Evolutionary conservation across 2,113 vertebrate species (phyloP).

Genomic region (Lagopus leucura): DNA sequence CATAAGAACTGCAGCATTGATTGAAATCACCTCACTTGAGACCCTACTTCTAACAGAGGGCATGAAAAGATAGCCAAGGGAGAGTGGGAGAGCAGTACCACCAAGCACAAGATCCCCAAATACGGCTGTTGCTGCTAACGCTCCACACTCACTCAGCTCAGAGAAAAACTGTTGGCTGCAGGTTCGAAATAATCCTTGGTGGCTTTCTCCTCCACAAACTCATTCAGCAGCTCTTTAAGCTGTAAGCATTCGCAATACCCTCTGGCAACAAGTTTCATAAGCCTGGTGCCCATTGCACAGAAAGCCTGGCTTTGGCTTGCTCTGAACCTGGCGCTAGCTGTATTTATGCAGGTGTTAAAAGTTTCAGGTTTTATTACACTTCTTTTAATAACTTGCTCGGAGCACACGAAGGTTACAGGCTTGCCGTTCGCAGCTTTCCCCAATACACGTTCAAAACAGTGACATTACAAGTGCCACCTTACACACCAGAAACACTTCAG

Average conservation of each 20-base stretch:
- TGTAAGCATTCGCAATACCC: background rate
- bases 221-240: background rate
- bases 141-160: background rate
- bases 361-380: background rate
- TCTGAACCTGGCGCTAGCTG: background rate
- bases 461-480: background rate
- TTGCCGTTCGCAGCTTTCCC: background rate
- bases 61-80: background rate
- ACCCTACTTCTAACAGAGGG: background rate
- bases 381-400: background rate
- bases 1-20: fast-evolving
- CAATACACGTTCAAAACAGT: background rate
- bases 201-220: background rate
- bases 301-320: background rate
- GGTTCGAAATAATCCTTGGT: background rate
- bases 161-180: background rate
- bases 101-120: background rate
- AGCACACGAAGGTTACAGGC: background rate
- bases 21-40: background rate
- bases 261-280: background rate
- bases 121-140: background rate
- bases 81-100: background rate
- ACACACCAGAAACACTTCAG: background rate
- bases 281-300: background rate
- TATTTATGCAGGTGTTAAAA: conserved; percentile 48